These are phyloP conservation scores for Entelurus aequoreus DNA, from an alignment of 2,113 vertebrate genomes.

Conservation along the genomic window DNA sequence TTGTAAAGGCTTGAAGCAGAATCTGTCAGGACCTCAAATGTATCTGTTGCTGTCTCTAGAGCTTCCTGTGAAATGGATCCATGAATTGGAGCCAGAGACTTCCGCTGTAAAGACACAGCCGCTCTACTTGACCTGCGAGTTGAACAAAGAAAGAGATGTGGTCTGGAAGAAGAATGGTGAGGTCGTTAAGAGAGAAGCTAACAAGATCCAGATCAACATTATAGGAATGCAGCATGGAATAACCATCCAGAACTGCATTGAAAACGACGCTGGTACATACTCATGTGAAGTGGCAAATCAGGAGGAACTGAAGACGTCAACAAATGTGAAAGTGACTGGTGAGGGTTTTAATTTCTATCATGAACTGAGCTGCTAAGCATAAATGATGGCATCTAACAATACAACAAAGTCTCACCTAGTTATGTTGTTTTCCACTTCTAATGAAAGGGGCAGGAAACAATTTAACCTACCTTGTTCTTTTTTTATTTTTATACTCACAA, in stretches of 20 bases:
- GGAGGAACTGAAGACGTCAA: constrained; percentile 77
- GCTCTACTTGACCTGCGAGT: constrained; percentile 87
- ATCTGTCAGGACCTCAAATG: neutral
- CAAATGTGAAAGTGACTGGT: constrained; percentile 89
- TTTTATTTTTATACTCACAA: too few relatives aligned
- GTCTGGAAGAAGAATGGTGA: constrained; percentile 88
- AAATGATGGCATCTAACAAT: too few relatives aligned
- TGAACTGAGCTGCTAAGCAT: too few relatives aligned
- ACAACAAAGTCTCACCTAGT: too few relatives aligned
- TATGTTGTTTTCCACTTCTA: too few relatives aligned
- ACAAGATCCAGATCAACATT: constrained; percentile 79
- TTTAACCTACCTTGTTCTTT: too few relatives aligned
- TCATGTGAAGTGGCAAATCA: constrained; percentile 74
- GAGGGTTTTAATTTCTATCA: constrained; percentile 32
- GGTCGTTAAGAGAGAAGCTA: constrained; percentile 70
- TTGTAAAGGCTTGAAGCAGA: neutral
- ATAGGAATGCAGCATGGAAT: constrained; percentile 84
- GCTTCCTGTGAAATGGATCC: constrained; percentile 88
- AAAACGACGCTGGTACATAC: constrained; percentile 80
- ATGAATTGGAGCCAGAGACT: constrained; percentile 84
- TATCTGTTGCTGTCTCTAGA: constrained; percentile 61
- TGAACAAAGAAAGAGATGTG: constrained; percentile 91
- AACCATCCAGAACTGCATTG: constrained; percentile 78
- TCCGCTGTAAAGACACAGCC: constrained; percentile 87
- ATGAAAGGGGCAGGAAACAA: too few relatives aligned